These are phyloP conservation scores for Procambarus virginalis DNA, from an alignment of 1,140 invertebrate genomes.

Conservation along the genomic window DNA sequence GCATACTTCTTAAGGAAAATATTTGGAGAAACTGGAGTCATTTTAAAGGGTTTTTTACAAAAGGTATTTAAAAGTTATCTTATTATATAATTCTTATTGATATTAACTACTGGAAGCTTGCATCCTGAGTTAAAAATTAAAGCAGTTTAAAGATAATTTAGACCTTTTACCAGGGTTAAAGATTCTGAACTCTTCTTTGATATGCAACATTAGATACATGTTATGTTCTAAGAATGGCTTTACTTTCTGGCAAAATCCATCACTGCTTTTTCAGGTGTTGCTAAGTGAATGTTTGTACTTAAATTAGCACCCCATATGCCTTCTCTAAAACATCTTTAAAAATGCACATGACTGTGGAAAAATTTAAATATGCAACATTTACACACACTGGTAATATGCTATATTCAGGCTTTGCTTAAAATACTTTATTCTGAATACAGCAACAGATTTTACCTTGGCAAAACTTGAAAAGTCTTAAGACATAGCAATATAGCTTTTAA, in stretches of 20 bases:
- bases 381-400: background rate
- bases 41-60: slow-evolving; percentile 17
- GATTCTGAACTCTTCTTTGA: background rate
- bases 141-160: slow-evolving; percentile 36
- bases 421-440: background rate
- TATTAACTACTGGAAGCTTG: slow-evolving; percentile 61
- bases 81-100: slow-evolving; percentile 38
- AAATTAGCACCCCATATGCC: background rate
- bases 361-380: background rate
- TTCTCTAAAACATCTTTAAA: background rate
- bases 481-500: background rate
- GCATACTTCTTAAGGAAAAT: slow-evolving; percentile 1
- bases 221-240: background rate
- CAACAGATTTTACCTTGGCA: background rate
- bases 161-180: slow-evolving; percentile 16
- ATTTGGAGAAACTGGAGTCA: slow-evolving; percentile 14
- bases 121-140: slow-evolving; percentile 62
- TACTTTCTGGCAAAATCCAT: background rate
- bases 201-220: background rate
- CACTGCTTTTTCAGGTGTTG: background rate
- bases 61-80: slow-evolving; percentile 25
- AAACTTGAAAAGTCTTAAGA: background rate
- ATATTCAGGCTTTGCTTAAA: background rate
- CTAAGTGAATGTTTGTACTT: background rate
- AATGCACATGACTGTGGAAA: background rate